These are phyloP conservation scores for Actenoides hombroni DNA, from an alignment of 2,113 vertebrate species.

Conservation along the genomic window DNA sequence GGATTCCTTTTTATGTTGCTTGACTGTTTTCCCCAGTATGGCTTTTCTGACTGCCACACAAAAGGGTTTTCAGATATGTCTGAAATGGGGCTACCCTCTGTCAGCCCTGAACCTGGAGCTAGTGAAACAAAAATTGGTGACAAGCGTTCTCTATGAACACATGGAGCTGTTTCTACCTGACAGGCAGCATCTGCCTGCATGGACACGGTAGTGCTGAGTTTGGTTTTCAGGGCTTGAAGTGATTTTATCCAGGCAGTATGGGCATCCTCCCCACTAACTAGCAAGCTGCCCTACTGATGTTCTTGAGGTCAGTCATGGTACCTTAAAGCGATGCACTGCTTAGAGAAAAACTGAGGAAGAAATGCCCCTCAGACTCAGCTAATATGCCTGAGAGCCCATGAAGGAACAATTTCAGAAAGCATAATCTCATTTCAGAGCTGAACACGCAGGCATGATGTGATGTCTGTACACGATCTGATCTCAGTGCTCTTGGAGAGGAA, in stretches of 20 bases:
- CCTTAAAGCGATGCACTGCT: neutral
- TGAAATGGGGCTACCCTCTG: neutral
- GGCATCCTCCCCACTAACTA: neutral
- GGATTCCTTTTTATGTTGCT: neutral
- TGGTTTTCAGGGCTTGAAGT: neutral
- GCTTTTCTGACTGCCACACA: neutral
- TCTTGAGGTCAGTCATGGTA: neutral
- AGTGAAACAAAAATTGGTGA: neutral
- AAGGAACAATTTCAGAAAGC: neutral
- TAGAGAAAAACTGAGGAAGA: neutral
- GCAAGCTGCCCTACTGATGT: neutral
- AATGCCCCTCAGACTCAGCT: neutral
- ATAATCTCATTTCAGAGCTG: neutral
- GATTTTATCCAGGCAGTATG: neutral
- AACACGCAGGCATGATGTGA: constrained; percentile 5
- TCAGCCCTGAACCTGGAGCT: neutral
- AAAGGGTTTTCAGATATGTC: neutral
- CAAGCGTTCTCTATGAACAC: neutral
- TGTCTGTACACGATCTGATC: constrained; percentile 48
- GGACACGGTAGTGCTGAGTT: neutral
- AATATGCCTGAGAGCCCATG: neutral
- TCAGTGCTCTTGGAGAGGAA: neutral
- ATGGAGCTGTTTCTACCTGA: neutral
- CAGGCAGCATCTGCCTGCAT: neutral
- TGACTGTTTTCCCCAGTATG: neutral